phyloP scores from a whole-genome alignment of 37 sponge, comb jelly and placozoan genomes.

The Crambe crambe region DNA sequence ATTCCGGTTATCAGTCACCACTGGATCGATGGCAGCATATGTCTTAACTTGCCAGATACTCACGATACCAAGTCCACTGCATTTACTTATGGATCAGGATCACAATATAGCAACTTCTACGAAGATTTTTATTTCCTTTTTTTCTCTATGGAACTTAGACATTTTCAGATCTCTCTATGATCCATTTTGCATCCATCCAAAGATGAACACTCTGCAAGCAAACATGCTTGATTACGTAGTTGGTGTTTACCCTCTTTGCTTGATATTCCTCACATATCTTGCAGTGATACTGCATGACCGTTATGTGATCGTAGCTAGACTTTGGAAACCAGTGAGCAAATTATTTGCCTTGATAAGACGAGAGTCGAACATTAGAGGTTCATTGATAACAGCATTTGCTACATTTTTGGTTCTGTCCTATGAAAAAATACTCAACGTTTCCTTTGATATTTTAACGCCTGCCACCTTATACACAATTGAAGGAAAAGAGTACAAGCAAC shows the following conservation, averaged over 20 bases:
- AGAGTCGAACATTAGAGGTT: slow-evolving; percentile 8
- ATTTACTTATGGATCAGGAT: too few relatives aligned
- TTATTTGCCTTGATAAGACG: background rate
- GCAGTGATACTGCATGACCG: slow-evolving; percentile 5
- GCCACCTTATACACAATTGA: background rate
- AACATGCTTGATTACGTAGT: background rate
- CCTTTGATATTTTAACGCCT: slow-evolving; percentile 19
- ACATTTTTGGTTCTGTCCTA: slow-evolving; percentile 18
- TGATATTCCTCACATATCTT: slow-evolving; percentile 4
- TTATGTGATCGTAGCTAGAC: background rate
- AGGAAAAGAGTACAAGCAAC: background rate
- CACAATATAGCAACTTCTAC: too few relatives aligned
- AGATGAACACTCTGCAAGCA: background rate
- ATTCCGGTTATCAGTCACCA: slow-evolving; percentile 5
- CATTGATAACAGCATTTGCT: slow-evolving; percentile 20
- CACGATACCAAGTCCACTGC: background rate
- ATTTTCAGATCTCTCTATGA: background rate
- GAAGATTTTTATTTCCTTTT: background rate
- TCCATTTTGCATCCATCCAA: slow-evolving; percentile 27
- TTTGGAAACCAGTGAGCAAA: background rate
- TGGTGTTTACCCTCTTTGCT: slow-evolving; percentile 7
- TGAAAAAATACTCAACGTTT: slow-evolving; percentile 7
- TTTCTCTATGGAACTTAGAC: slow-evolving; percentile 18
- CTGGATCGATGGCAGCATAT: background rate
- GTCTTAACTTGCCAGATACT: background rate